A percentile compares a stretch with the other conserved stretches of the same genome.
phyloP scores from a whole-genome alignment of 1,140 invertebrate species.

The Penaeus indicus region DNA sequence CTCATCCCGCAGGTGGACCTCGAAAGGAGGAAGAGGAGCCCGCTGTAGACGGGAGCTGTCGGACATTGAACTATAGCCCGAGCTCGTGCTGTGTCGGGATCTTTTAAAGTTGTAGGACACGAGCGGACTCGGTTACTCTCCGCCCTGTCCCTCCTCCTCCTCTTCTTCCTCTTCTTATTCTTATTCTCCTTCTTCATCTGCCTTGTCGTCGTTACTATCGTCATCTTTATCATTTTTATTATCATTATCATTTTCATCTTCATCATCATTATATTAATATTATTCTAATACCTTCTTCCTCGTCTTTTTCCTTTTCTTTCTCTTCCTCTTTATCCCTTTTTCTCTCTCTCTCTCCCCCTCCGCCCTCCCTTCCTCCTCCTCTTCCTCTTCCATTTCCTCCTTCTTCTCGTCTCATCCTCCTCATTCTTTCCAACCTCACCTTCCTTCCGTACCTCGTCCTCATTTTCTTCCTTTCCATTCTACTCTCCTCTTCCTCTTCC shows the following conservation, averaged over 20 bases:
- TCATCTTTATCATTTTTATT: constrained; percentile 19
- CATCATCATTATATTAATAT: constrained; percentile 3
- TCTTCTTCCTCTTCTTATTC: not conserved
- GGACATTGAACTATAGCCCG: too few species aligned
- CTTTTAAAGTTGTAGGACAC: too few species aligned
- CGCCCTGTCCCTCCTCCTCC: constrained; percentile 9
- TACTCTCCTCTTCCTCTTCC: not conserved
- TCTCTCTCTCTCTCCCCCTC: not conserved
- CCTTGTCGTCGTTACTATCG: not conserved
- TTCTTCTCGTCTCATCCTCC: not conserved
- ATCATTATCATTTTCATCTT: not conserved
- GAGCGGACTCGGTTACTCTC: too few species aligned
- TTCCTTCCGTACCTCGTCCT: not conserved
- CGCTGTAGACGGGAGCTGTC: too few species aligned
- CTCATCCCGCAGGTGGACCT: not conserved
- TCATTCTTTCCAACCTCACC: too few species aligned
- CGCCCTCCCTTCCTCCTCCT: not conserved
- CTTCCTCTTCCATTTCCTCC: not conserved
- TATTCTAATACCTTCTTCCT: not conserved
- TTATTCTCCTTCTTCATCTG: not conserved
- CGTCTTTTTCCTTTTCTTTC: constrained; percentile 2
- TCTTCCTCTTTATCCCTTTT: not conserved
- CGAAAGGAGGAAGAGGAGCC: too few species aligned
- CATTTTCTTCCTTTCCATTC: not conserved
- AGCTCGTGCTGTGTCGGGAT: too few species aligned